These are phyloP conservation scores for Aphis gossypii DNA, from an alignment of 1,140 invertebrate genomes.

Conservation along the genomic window DNA sequence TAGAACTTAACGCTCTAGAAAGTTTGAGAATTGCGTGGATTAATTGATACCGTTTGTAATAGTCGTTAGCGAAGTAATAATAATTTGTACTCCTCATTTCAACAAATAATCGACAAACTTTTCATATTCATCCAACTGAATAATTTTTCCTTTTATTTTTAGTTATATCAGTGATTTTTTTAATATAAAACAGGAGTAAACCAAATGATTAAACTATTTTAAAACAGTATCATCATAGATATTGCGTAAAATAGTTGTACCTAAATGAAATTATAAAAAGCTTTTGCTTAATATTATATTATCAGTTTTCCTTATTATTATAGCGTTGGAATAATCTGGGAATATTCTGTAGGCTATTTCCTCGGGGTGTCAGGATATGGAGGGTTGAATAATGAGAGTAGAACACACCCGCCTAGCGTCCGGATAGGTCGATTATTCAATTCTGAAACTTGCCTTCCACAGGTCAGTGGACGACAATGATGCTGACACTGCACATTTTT, in stretches of 20 bases:
- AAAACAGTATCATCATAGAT: background rate
- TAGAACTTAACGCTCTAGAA: background rate
- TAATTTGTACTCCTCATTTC: background rate
- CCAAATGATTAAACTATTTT: background rate
- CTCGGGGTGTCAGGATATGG: background rate
- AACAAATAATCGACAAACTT: background rate
- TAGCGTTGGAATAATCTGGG: background rate
- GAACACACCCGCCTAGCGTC: background rate
- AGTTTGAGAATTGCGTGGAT: background rate
- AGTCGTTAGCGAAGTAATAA: background rate
- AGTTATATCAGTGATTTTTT: background rate
- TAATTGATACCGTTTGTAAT: constrained; percentile 4
- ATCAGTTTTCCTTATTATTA: background rate
- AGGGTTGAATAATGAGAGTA: background rate
- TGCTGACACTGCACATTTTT: constrained; percentile 9
- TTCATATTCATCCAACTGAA: background rate
- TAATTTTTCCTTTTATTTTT: background rate
- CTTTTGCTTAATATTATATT: background rate
- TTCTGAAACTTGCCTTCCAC: background rate
- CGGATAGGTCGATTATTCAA: constrained; percentile 28
- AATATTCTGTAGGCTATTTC: background rate
- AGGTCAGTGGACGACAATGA: background rate
- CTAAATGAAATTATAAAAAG: background rate
- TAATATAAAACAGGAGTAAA: background rate
- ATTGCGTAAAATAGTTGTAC: no score